A percentile compares a stretch with the other conserved stretches of the same genome.
phyloP scores from a whole-genome alignment of 2,888 invertebrate species.

The Eurytoma californica region DNA sequence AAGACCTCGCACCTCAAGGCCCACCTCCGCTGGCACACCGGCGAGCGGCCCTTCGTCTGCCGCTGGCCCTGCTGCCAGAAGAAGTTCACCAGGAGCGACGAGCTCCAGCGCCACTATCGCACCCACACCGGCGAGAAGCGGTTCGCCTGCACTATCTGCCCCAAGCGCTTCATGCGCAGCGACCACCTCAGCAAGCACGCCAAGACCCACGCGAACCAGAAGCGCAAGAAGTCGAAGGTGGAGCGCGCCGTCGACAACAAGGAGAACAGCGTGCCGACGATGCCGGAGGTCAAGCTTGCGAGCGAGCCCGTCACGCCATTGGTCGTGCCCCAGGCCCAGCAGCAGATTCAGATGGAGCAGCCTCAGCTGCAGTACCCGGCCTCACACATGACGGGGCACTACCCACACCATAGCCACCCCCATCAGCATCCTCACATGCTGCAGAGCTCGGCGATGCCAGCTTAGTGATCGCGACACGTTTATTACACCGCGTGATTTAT shows the following conservation, averaged over 20 bases:
- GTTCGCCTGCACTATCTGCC: slow-evolving; percentile 90
- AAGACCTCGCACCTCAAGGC: slow-evolving; percentile 96
- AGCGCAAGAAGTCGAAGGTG: slow-evolving; percentile 63
- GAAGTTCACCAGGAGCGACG: slow-evolving; percentile 93
- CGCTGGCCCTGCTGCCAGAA: slow-evolving; percentile 93
- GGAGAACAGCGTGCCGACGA: slow-evolving; percentile 20
- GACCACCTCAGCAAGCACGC: slow-evolving; percentile 96
- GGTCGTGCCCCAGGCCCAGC: slow-evolving; percentile 35
- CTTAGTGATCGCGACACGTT: too few relatives aligned
- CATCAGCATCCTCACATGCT: slow-evolving; percentile 27
- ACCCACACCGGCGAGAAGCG: slow-evolving; percentile 94
- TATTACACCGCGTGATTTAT: too few relatives aligned
- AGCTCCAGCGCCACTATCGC: slow-evolving; percentile 84
- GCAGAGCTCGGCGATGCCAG: slow-evolving; percentile 4
- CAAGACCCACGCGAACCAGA: slow-evolving; percentile 88
- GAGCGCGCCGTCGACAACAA: slow-evolving; percentile 13
- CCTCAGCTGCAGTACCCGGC: slow-evolving; percentile 6
- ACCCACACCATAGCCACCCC: slow-evolving; percentile 5
- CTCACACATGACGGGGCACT: neutral
- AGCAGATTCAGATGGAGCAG: neutral
- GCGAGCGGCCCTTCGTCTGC: slow-evolving; percentile 93
- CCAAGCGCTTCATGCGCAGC: slow-evolving; percentile 93
- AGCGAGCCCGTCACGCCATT: too few relatives aligned
- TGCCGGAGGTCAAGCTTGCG: slow-evolving; percentile 6
- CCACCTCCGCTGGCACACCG: slow-evolving; percentile 93